phyloP scores from a whole-genome alignment of 1,140 invertebrate genomes.

The Schlechtendalia chinensis region DNA sequence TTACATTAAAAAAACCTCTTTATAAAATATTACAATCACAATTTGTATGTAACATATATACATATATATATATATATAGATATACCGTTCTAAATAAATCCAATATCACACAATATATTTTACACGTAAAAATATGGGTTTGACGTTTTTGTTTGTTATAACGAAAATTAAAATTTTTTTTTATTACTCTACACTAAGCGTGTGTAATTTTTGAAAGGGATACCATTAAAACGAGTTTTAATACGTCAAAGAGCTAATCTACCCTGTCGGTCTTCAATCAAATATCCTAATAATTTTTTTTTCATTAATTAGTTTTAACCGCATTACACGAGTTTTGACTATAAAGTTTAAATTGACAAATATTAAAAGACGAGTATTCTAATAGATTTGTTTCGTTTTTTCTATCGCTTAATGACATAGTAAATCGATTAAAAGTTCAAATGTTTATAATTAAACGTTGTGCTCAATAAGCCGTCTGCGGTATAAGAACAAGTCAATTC shows the following conservation, averaged over 20 bases:
- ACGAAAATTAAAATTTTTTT: neutral
- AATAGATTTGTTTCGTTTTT: neutral
- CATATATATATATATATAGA: no score
- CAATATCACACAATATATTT: no score
- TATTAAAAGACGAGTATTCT: neutral
- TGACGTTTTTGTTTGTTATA: no score
- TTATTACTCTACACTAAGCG: neutral
- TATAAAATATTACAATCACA: no score
- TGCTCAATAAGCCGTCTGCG: neutral
- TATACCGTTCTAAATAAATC: no score
- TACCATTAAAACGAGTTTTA: neutral
- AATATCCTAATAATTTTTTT: neutral
- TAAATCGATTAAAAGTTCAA: neutral
- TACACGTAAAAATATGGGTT: no score
- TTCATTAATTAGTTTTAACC: neutral
- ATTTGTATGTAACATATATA: no score
- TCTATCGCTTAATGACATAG: neutral
- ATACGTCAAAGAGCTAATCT: neutral
- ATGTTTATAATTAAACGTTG: no score
- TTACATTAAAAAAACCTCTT: no score
- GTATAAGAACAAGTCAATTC: neutral
- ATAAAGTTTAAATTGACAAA: conserved; percentile 4
- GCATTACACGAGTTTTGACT: neutral
- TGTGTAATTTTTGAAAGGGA: neutral
- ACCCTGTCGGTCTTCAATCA: neutral